Evolutionary conservation across 1,140 invertebrate species (phyloP).

Genomic region (Lysiphlebus fabarum): DNA sequence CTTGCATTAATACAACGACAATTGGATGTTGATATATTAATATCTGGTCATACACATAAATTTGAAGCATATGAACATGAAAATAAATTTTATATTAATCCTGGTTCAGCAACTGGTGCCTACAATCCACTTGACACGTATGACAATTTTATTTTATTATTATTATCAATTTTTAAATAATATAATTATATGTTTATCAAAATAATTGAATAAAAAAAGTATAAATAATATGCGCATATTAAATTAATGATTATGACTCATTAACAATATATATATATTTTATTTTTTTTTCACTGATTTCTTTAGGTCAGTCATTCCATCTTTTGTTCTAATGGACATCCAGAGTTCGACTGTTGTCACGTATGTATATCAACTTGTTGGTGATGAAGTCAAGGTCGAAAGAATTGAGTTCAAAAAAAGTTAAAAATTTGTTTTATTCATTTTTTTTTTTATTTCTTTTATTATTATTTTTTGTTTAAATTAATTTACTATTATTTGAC

Average conservation of each 20-base stretch:
- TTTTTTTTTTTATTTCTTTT: conserved; percentile 12
- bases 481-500: too few species aligned
- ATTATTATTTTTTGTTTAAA: neutral
- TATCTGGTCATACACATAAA: conserved; percentile 97
- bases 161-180: neutral
- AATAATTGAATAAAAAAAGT: too few species aligned
- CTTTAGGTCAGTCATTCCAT: conserved; percentile 81
- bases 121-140: conserved; percentile 91
- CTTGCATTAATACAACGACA: conserved; percentile 92
- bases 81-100: conserved; percentile 99
- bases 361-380: conserved; percentile 96
- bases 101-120: conserved; percentile 97
- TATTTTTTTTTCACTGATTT: conserved; percentile 44
- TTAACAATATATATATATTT: conserved; percentile 4
- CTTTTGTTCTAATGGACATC: conserved; percentile 98
- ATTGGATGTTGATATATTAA: conserved; percentile 97
- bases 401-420: conserved; percentile 95
- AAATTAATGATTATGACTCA: conserved; percentile 2
- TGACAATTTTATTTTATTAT: conserved; percentile 33
- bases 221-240: conserved; percentile 1
- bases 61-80: conserved; percentile 99
- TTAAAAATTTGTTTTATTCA: conserved; percentile 49
- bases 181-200: neutral
- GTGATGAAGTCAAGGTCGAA: conserved; percentile 98
- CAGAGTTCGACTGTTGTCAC: conserved; percentile 96